Conservation (phyloP, 2,113 vertebrate genomes). For the Turnix velox region DNA sequence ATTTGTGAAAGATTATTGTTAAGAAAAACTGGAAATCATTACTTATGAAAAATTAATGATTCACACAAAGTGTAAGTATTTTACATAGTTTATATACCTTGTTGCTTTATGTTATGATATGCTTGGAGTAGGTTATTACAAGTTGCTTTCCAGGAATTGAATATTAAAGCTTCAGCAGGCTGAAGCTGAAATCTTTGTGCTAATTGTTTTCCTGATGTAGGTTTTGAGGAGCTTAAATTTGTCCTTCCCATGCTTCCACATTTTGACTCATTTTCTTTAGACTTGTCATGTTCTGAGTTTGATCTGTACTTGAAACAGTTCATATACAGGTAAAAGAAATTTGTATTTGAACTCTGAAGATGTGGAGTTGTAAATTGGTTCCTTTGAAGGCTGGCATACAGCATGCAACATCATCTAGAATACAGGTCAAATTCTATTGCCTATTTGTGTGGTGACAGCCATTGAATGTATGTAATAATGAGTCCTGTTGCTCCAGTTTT, state of each 20-base stretch:
- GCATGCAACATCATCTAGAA: not conserved
- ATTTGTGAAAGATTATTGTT: not conserved
- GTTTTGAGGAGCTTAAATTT: not conserved
- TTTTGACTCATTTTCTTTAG: not conserved
- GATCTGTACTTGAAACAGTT: accelerated
- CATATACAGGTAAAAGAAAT: not conserved
- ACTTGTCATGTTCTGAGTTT: not conserved
- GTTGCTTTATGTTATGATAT: not conserved
- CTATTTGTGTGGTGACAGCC: not conserved
- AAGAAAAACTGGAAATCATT: not conserved
- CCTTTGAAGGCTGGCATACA: not conserved
- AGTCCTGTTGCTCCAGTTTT: not conserved
- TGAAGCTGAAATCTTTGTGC: not conserved
- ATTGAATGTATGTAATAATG: not conserved
- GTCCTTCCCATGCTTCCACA: accelerated
- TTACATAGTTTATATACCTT: not conserved
- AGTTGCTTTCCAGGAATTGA: not conserved
- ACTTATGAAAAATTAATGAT: not conserved
- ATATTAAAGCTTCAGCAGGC: not conserved
- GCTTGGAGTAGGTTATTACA: not conserved
- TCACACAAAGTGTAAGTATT: not conserved
- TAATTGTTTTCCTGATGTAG: not conserved
- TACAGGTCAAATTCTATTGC: not conserved
- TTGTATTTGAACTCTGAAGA: not conserved
- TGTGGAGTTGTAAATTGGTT: not conserved